Base-by-base conservation (phyloP, 92 coral and sea anemone species). In the Bergia sp. region DNA sequence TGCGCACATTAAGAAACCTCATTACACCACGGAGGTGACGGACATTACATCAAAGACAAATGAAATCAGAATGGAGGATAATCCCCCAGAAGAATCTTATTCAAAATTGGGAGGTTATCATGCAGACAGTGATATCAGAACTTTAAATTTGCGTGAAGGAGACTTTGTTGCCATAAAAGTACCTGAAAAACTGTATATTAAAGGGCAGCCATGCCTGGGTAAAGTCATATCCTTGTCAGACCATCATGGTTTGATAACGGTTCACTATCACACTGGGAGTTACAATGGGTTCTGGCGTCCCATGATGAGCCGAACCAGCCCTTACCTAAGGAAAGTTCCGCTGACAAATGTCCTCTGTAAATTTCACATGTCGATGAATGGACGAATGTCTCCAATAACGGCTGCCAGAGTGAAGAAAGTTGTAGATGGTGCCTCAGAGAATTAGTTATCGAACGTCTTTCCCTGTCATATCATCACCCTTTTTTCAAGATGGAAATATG, bases 301-400 rank as follows among this genome's bases (percentile, higher is more conserved):
- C 7, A 97, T 97, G 99, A 95, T 97, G 99, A 97, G 99, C 84
- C 82, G 99, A 8, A 97, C 97, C 3, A 95, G 98, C 82, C 98
- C 99, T 3, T 97, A 97, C 82, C 92, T 97, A 1, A 93, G 99
- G 73, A 96, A 97, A 81, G 98, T 97, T 39, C 90, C 97, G 0
- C 85, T 88, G 37, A 66, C 89, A 11, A 95, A 85, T 78, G 92
- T 97, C 36, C 90, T 97, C 58, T 97, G 99, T 88, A 97, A 97
- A 88, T 97, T 97, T 85, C 88, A 88, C 73, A 71, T 97, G 88
- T 82, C 89, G 9, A 49, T 90, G 44, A 94, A 93, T 88, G 99
- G 99, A 18, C 76, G 96, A 65, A 93, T 97, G 97, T 91, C 97
- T 58, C 99, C 99, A 37, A 77, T 89, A 13, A 97, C 99, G 23